Percentiles rank a stretch among this genome's conserved stretches.
Evolutionary conservation across 1,140 invertebrate genomes (phyloP).

Genomic region (Atta texana): DNA sequence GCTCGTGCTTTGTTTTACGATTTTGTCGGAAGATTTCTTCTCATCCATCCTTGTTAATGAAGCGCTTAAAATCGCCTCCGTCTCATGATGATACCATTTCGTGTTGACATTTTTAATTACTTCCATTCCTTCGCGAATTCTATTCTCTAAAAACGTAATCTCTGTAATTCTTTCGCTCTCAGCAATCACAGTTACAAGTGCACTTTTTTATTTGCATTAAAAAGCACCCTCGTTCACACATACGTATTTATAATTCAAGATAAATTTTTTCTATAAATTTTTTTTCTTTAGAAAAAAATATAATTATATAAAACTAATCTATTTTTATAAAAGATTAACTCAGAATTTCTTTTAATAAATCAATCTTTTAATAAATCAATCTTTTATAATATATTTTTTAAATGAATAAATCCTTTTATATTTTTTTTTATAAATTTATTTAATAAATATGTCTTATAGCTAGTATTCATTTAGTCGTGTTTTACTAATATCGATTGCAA

Average conservation of each 20-base stretch:
- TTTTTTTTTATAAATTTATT: too few relatives aligned
- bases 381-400: too few relatives aligned
- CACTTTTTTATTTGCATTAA: slow-evolving; percentile 9
- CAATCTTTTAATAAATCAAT: too few relatives aligned
- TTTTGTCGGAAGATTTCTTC: slow-evolving; percentile 9
- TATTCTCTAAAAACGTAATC: slow-evolving; percentile 29
- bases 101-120: slow-evolving; percentile 47
- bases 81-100: slow-evolving; percentile 34
- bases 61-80: slow-evolving; percentile 37
- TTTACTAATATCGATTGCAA: slow-evolving; percentile 20
- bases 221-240: background rate
- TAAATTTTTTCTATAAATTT: background rate
- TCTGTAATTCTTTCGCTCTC: background rate
- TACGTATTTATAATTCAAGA: slow-evolving; percentile 12
- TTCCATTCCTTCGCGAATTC: slow-evolving; percentile 47
- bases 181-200: background rate
- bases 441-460: background rate
- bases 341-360: background rate
- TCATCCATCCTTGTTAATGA: slow-evolving; percentile 53
- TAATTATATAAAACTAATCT: background rate
- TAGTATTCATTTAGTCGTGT: background rate
- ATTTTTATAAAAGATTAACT: background rate
- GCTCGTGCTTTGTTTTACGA: slow-evolving; percentile 44
- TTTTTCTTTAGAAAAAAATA: background rate
- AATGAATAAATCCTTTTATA: too few relatives aligned